Conservation (phyloP, 2,888 invertebrate species). For the Notodonta dromedarius region DNA sequence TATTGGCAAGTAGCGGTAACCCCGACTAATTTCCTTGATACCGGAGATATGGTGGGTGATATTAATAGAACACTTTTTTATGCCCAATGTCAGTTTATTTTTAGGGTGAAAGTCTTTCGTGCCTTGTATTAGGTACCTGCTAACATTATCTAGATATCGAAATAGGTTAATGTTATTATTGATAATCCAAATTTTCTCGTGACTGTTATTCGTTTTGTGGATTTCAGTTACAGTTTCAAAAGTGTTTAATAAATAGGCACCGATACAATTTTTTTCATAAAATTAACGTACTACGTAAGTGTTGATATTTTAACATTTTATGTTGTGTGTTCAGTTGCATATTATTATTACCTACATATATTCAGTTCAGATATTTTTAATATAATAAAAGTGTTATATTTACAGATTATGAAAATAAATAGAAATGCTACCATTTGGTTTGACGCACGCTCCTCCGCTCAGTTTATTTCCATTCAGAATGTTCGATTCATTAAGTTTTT, state of each 20-base stretch:
- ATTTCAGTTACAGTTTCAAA: too few relatives aligned
- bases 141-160: too few relatives aligned
- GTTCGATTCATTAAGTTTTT: background rate
- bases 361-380: background rate
- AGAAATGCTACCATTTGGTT: background rate
- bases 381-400: background rate
- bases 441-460: background rate
- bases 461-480: background rate
- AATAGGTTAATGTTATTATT: too few relatives aligned
- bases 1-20: conserved; percentile 41
- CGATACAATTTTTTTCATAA: too few relatives aligned
- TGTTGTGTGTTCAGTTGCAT: conserved; percentile 1
- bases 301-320: background rate
- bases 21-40: conserved; percentile 16
- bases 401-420: background rate
- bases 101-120: conserved; percentile 9
- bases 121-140: background rate
- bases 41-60: conserved; percentile 3
- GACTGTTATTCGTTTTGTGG: too few relatives aligned
- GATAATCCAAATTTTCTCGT: too few relatives aligned
- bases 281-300: background rate
- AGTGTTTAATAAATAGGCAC: too few relatives aligned
- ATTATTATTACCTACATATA: background rate
- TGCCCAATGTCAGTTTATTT: conserved; percentile 6
- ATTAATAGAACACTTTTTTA: conserved; percentile 11